phyloP scores from a whole-genome alignment of 2,113 vertebrate genomes.

The Equus przewalskii region DNA sequence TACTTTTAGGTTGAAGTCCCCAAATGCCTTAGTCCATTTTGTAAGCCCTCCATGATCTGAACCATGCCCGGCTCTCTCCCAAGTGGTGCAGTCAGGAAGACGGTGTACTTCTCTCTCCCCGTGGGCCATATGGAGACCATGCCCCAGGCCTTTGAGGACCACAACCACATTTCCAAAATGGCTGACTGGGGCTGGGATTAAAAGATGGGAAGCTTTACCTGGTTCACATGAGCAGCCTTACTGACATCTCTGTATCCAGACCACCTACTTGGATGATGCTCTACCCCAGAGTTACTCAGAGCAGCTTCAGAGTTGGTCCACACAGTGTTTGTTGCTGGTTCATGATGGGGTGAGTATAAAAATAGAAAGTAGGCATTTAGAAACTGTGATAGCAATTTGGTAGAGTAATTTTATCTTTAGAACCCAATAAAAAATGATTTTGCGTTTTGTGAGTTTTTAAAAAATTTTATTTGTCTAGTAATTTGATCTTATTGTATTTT shows the following conservation, averaged over 20 bases:
- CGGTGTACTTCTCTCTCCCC: background rate
- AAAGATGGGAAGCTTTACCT: background rate
- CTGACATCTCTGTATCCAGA: background rate
- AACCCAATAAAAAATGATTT: background rate
- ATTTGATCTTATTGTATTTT: conserved; percentile 12
- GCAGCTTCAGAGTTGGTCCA: background rate
- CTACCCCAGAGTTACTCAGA: background rate
- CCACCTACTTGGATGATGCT: background rate
- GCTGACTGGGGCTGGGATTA: background rate
- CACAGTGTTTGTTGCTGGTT: background rate
- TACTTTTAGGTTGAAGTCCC: conserved; percentile 12
- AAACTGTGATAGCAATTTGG: conserved; percentile 1
- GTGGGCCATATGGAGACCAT: background rate
- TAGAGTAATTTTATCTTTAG: conserved; percentile 41
- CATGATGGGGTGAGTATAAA: background rate
- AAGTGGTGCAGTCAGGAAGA: background rate
- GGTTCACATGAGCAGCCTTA: background rate
- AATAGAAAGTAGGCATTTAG: background rate
- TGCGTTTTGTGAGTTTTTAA: background rate
- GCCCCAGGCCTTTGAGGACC: background rate
- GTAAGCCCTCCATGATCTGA: background rate
- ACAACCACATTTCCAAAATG: conserved; percentile 6
- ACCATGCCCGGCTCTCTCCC: background rate
- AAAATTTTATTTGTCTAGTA: conserved; percentile 23
- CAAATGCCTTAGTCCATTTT: background rate